phyloP scores from a whole-genome alignment of 2,888 invertebrate species.

The Deroplatys truncata region DNA sequence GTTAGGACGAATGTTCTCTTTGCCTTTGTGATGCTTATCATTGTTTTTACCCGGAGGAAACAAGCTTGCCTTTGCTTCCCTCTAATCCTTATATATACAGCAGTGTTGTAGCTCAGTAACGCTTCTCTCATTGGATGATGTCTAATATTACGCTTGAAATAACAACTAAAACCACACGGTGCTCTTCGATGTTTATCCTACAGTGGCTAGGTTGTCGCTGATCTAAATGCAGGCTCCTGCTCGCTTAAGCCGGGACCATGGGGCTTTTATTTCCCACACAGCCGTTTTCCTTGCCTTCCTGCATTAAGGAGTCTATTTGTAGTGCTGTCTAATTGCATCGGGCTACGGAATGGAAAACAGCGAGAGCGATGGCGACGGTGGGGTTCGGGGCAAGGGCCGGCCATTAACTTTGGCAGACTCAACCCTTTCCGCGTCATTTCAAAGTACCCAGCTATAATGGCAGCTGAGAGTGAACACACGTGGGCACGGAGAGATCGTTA shows the following conservation, averaged over 20 bases:
- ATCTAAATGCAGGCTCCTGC: neutral
- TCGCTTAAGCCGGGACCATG: neutral
- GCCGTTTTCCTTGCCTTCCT: neutral
- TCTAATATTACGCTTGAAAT: too few relatives aligned
- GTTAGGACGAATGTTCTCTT: too few relatives aligned
- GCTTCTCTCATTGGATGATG: too few relatives aligned
- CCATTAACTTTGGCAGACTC: neutral
- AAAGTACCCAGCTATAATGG: neutral
- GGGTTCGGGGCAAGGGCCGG: too few relatives aligned
- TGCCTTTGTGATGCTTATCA: too few relatives aligned
- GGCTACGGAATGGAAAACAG: neutral
- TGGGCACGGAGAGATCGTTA: neutral
- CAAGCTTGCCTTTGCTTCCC: too few relatives aligned
- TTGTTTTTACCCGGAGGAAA: too few relatives aligned
- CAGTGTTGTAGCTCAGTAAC: too few relatives aligned
- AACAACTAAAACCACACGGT: too few relatives aligned
- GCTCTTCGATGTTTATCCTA: too few relatives aligned
- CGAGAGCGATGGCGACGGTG: neutral
- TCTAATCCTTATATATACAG: too few relatives aligned
- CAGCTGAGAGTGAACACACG: neutral
- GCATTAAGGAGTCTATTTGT: constrained; percentile 7
- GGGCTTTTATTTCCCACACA: neutral
- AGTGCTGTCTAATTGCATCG: neutral
- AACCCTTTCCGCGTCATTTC: neutral
- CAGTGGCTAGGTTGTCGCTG: neutral